Evolutionary conservation across 2,888 invertebrate species (phyloP).

Genomic region (Chesias legatella): DNA sequence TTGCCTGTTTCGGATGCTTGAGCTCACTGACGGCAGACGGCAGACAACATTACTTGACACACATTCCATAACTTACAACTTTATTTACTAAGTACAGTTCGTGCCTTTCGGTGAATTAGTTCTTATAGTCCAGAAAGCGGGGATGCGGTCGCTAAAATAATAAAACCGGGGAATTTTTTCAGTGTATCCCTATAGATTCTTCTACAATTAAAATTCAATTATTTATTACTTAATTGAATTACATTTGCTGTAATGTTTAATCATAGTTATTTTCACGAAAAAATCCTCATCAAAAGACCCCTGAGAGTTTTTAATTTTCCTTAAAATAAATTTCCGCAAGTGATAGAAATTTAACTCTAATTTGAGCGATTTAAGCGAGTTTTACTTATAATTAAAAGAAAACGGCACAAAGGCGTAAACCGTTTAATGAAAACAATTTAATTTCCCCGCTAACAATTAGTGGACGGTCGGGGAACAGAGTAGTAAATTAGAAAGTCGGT

Average conservation of each 20-base stretch:
- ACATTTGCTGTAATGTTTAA: too few species aligned
- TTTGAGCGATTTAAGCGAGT: constrained; percentile 38
- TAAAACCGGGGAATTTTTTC: too few species aligned
- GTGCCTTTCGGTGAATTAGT: too few species aligned
- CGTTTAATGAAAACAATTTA: constrained; percentile 55
- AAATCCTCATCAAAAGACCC: too few species aligned
- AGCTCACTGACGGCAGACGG: too few species aligned
- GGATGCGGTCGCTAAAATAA: too few species aligned
- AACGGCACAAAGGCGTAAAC: constrained; percentile 43
- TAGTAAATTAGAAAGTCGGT: constrained; percentile 13
- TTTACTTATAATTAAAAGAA: constrained; percentile 48
- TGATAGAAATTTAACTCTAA: constrained; percentile 30
- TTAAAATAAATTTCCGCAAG: constrained; percentile 24
- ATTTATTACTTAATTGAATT: too few species aligned
- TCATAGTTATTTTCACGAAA: too few species aligned
- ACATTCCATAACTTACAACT: constrained; percentile 13
- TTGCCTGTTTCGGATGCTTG: constrained; percentile 57
- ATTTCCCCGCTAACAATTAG: constrained; percentile 49
- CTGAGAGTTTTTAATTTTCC: too few species aligned
- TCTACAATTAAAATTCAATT: too few species aligned
- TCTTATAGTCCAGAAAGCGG: too few species aligned
- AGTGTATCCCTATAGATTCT: too few species aligned
- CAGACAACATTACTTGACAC: constrained; percentile 31
- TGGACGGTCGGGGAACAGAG: constrained; percentile 39
- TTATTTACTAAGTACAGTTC: constrained; percentile 21